Evolutionary conservation across 2,113 vertebrate species (phyloP).

Genomic region (Charina bottae): DNA sequence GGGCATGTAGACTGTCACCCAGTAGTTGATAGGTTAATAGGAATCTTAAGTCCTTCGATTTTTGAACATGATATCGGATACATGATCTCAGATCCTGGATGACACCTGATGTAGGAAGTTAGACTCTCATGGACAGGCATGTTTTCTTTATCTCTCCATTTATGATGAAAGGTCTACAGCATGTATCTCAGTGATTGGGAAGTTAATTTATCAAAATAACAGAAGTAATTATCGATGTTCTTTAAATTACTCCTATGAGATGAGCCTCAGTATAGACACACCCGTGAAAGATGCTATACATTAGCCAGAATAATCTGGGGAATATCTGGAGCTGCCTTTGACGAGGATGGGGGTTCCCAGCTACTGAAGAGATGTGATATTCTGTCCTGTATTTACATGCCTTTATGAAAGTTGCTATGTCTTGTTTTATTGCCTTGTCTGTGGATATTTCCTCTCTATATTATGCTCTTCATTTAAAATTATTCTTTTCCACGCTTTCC

Average conservation of each 20-base stretch:
- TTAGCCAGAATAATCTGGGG: background rate
- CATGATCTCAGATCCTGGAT: background rate
- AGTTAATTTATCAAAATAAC: background rate
- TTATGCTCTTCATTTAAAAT: background rate
- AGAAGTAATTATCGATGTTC: background rate
- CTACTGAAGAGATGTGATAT: background rate
- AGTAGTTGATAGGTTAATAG: background rate
- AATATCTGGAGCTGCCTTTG: background rate
- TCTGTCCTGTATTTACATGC: background rate
- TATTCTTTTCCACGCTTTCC: background rate
- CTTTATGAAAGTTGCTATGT: background rate
- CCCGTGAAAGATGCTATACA: background rate
- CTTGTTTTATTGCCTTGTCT: background rate
- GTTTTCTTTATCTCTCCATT: background rate
- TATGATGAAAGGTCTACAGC: background rate
- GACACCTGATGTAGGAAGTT: background rate
- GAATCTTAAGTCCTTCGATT: background rate
- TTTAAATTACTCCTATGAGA: background rate
- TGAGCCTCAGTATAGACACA: background rate
- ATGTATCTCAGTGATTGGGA: background rate
- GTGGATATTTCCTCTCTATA: background rate
- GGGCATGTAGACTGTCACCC: background rate
- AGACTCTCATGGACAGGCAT: background rate
- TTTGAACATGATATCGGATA: background rate
- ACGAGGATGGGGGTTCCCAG: background rate